Conservation (phyloP, 2,797 vertebrate species). For the Trematomus bernacchii region DNA sequence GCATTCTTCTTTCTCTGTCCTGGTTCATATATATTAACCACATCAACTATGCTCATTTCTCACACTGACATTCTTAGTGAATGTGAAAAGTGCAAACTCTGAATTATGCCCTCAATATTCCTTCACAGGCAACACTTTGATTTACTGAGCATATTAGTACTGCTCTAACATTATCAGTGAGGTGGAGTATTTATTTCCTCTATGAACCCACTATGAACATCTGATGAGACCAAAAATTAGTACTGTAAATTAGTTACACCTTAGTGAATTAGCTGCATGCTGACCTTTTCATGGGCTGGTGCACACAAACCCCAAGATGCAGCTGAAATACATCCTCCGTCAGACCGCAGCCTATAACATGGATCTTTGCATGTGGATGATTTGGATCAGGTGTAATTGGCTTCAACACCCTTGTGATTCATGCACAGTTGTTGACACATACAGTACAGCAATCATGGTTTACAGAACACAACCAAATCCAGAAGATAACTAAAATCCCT, state of each 20-base stretch:
- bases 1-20: neutral
- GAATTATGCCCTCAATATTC: constrained; percentile 42
- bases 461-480: constrained; percentile 21
- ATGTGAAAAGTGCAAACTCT: constrained; percentile 22
- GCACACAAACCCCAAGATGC: constrained; percentile 41
- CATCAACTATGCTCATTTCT: constrained; percentile 16
- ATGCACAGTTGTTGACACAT: constrained; percentile 24
- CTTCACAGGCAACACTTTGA: constrained; percentile 42
- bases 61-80: constrained; percentile 7
- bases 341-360: constrained; percentile 39
- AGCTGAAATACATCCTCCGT: constrained; percentile 42
- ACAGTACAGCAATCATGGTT: neutral
- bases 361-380: constrained; percentile 33
- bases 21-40: constrained; percentile 25
- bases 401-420: constrained; percentile 31
- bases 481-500: constrained; percentile 24
- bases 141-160: constrained; percentile 44
- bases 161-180: constrained; percentile 43
- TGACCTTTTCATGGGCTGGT: constrained; percentile 62
- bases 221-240: constrained; percentile 60
- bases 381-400: constrained; percentile 53
- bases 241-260: constrained; percentile 64
- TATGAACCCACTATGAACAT: constrained; percentile 52
- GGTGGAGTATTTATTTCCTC: constrained; percentile 52
- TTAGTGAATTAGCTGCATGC: constrained; percentile 58